Percentiles rank a stretch among this genome's conserved stretches.
Evolutionary conservation across 2,113 vertebrate genomes (phyloP).

Genomic region (Ranitomeya imitator): DNA sequence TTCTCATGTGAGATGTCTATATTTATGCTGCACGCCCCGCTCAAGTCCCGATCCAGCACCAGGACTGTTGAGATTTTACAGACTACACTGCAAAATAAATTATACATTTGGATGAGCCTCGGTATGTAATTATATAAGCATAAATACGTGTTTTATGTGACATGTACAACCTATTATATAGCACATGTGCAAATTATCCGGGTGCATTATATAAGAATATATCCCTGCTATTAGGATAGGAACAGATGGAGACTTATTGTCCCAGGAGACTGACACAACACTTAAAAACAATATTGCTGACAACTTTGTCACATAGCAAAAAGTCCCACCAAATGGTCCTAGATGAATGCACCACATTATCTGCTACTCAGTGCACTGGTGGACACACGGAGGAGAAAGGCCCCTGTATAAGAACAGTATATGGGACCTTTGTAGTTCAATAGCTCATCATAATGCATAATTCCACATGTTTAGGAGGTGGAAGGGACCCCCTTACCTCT

Average conservation of each 20-base stretch:
- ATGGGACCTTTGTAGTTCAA: too few species aligned
- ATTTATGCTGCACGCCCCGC: conserved; percentile 6
- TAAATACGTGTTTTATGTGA: not conserved
- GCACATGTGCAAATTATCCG: not conserved
- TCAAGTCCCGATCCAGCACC: not conserved
- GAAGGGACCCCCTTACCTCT: too few species aligned
- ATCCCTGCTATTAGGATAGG: not conserved
- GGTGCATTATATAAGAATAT: not conserved
- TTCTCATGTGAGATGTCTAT: conserved; percentile 32
- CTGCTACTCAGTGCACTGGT: too few species aligned
- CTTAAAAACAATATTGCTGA: not conserved
- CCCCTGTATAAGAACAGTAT: too few species aligned
- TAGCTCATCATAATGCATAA: too few species aligned
- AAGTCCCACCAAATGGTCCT: not conserved
- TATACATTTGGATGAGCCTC: not conserved
- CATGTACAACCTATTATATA: not conserved
- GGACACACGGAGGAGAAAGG: too few species aligned
- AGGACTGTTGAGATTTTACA: not conserved
- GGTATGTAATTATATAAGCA: not conserved
- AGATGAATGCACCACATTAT: too few species aligned
- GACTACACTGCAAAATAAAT: not conserved
- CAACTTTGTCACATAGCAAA: not conserved
- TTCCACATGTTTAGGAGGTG: too few species aligned
- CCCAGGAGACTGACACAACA: too few species aligned
- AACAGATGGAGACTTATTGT: not conserved